Evolutionary conservation across 2,888 invertebrate species (phyloP).

Genomic region (Stenodera caucasica): DNA sequence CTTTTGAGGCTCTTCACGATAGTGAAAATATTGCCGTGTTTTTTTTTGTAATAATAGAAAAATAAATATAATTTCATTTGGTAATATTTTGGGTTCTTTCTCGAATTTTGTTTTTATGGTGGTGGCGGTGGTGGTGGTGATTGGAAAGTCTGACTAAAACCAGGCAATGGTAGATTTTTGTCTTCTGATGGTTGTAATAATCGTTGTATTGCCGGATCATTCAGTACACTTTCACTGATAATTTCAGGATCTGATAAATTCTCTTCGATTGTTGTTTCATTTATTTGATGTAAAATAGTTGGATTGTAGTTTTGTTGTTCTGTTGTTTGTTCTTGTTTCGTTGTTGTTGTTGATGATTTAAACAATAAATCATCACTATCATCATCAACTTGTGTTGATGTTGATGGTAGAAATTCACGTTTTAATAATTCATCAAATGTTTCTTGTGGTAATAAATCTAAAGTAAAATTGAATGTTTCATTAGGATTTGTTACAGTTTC

Average conservation of each 20-base stretch:
- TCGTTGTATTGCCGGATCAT: conserved; percentile 43
- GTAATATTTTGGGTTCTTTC: conserved; percentile 3
- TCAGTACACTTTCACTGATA: conserved; percentile 38
- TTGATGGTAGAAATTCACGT: conserved; percentile 39
- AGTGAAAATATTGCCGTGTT: conserved; percentile 12
- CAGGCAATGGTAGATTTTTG: conserved; percentile 54
- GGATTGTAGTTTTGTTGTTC: not conserved
- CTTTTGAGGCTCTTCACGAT: conserved; percentile 9
- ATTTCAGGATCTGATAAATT: conserved; percentile 28
- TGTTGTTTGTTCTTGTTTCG: too few species aligned
- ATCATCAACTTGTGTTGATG: conserved; percentile 34
- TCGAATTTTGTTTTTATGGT: conserved; percentile 16
- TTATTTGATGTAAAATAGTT: conserved; percentile 43
- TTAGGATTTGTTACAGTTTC: conserved; percentile 28
- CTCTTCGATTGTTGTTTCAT: conserved; percentile 28
- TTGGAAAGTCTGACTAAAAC: conserved; percentile 58
- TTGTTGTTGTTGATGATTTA: not conserved
- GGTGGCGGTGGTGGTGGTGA: conserved; percentile 47
- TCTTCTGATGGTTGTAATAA: conserved; percentile 47
- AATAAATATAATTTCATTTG: conserved; percentile 11
- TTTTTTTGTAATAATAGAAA: not conserved
- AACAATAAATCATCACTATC: conserved; percentile 21
- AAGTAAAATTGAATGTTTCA: conserved; percentile 29
- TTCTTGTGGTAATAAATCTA: conserved; percentile 35
- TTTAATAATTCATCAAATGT: conserved; percentile 31